phyloP scores from a whole-genome alignment of 2,113 vertebrate genomes.

The Sylvietta virens region DNA sequence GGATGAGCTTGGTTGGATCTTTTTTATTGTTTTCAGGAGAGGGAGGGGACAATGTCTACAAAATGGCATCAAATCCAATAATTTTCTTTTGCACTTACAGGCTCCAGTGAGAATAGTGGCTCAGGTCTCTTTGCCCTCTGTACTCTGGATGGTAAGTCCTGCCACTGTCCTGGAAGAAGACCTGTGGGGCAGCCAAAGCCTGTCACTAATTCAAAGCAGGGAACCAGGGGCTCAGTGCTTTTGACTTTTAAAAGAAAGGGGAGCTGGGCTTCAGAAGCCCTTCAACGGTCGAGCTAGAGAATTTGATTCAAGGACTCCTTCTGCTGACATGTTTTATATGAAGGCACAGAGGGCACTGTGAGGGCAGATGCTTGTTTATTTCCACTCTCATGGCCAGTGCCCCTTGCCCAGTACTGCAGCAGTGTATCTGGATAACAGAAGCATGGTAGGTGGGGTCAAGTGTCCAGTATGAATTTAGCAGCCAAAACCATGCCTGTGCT shows the following conservation, averaged over 20 bases:
- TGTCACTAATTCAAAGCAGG: neutral
- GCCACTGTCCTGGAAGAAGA: neutral
- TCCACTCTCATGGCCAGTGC: neutral
- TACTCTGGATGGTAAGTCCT: constrained; percentile 90
- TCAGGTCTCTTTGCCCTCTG: constrained; percentile 94
- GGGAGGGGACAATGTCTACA: neutral
- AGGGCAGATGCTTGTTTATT: neutral
- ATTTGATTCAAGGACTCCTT: neutral
- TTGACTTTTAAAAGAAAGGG: neutral
- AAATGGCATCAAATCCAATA: neutral
- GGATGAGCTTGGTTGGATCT: neutral
- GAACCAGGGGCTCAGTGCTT: neutral
- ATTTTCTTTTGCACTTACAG: constrained; percentile 41
- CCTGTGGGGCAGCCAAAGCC: neutral
- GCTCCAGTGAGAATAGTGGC: constrained; percentile 20
- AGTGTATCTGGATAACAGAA: neutral
- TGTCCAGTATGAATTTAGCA: neutral
- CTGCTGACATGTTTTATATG: neutral
- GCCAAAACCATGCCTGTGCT: neutral
- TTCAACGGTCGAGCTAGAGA: neutral
- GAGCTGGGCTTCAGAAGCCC: neutral
- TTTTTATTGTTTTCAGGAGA: neutral
- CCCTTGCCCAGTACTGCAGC: neutral
- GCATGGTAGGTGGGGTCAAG: neutral
- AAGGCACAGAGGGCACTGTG: neutral